These are phyloP conservation scores for Nesidiocoris tenuis DNA, from an alignment of 2,888 invertebrate species.

Conservation along the genomic window DNA sequence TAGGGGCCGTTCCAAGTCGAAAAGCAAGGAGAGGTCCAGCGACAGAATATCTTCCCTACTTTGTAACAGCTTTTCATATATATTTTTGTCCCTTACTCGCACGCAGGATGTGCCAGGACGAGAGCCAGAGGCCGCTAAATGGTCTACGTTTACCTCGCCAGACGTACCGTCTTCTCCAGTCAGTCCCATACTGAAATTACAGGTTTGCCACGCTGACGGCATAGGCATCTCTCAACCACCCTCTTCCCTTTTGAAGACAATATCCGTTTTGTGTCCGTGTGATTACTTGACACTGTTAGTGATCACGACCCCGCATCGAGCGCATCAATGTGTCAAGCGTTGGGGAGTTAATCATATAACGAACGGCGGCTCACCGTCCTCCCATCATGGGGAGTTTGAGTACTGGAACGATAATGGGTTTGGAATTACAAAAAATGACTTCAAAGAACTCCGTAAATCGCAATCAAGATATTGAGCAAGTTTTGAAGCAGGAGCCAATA, in stretches of 20 bases:
- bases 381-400: not conserved
- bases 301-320: slow-evolving; percentile 20
- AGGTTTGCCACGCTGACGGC: not conserved
- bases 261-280: slow-evolving; percentile 33
- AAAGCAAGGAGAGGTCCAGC: not conserved
- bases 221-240: not conserved
- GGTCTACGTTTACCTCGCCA: not conserved
- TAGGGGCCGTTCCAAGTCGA: not conserved
- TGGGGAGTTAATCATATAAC: not conserved
- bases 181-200: not conserved
- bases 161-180: not conserved
- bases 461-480: too few relatives aligned
- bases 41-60: not conserved
- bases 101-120: not conserved
- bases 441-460: too few relatives aligned
- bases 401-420: too few relatives aligned
- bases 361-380: not conserved
- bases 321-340: not conserved
- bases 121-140: not conserved
- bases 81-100: not conserved
- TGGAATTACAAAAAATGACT: too few relatives aligned
- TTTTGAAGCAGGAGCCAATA: too few relatives aligned
- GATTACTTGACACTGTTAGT: slow-evolving; percentile 42
- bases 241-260: slow-evolving; percentile 19
- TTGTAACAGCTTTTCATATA: not conserved